Evolutionary conservation across 2,888 invertebrate species (phyloP), one percentile per base, ranked within the genome.

Genomic region (Bombylius major): DNA sequence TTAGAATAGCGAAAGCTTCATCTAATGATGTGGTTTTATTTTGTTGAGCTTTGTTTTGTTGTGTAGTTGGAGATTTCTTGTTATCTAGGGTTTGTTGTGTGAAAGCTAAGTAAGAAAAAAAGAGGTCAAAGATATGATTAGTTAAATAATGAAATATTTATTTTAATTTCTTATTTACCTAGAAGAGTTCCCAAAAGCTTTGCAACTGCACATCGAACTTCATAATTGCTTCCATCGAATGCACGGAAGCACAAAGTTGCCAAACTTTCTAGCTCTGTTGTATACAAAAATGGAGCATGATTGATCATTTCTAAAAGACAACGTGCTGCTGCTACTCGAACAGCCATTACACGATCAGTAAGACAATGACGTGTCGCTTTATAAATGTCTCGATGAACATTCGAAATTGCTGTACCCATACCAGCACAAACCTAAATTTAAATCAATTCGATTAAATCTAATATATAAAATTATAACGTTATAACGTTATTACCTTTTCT

Each of bases 241-340:
- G 96, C 89, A 51, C 96, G 81, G 68, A 95, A 86, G 69, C 96
- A 96, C 3, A 96, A 80, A 1, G 93, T 90, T 7, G 92, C 89
- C 55, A 95, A 81, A 63, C 87, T 91, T 72, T 98, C 97, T 62
- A 97, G 77, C 71, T 97, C 96, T 0, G 87, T 84, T 7, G 92
- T 90, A 65, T 91, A 87, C 36, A 91, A 77, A 70, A 90, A 85
- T 13, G 87, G 82, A 52, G 93, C 87, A 65, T 94, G 86, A 65
- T 90, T 88, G 61, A 95, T 79, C 82, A 98, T 84, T 72, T 92
- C 90, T 23, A 88, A 76, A 65, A 98, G 79, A 69, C 95, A 91
- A 79, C 90, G 80, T 0, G 97, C 91, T 0, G 98, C 93, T 4
- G 95, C 94, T 59, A 91, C 91, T 51, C 98, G 81, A 31, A 98